Conservation (phyloP, 2,888 invertebrate genomes). For the Pseudococcus viburni region DNA sequence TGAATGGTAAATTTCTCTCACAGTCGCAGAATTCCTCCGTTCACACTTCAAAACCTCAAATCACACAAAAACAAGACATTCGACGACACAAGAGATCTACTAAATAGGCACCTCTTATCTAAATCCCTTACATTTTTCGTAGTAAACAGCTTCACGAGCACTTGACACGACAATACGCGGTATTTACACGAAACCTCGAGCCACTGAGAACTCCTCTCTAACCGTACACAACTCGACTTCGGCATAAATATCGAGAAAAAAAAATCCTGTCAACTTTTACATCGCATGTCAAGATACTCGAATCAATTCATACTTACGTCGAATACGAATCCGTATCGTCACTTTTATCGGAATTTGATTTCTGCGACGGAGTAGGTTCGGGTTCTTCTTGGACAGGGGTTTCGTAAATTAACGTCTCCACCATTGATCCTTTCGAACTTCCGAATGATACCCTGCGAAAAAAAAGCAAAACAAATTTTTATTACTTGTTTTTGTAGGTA, state of each 20-base stretch:
- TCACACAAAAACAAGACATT: background rate
- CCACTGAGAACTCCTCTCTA: background rate
- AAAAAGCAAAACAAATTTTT: background rate
- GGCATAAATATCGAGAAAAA: background rate
- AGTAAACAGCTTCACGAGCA: background rate
- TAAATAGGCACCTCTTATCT: background rate
- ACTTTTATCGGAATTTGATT: slow-evolving; percentile 32
- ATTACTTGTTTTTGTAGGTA: background rate
- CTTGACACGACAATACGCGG: background rate
- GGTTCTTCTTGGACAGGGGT: slow-evolving; percentile 84
- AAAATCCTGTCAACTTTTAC: background rate
- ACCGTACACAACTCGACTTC: background rate
- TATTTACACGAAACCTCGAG: background rate
- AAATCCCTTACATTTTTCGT: slow-evolving; percentile 5
- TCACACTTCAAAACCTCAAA: background rate
- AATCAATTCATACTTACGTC: slow-evolving; percentile 46
- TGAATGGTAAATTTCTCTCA: background rate
- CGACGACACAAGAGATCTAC: background rate
- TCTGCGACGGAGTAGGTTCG: slow-evolving; percentile 49
- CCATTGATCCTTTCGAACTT: slow-evolving; percentile 94
- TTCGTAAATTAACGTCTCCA: slow-evolving; percentile 92
- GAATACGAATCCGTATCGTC: slow-evolving; percentile 60
- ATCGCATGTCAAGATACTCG: background rate
- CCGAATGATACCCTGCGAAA: slow-evolving; percentile 89
- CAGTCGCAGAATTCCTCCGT: too few species aligned